A percentile compares a stretch with the other conserved stretches of the same genome.
These are phyloP conservation scores for Uria aalge DNA, from an alignment of 2,113 vertebrate species.

Conservation along the genomic window DNA sequence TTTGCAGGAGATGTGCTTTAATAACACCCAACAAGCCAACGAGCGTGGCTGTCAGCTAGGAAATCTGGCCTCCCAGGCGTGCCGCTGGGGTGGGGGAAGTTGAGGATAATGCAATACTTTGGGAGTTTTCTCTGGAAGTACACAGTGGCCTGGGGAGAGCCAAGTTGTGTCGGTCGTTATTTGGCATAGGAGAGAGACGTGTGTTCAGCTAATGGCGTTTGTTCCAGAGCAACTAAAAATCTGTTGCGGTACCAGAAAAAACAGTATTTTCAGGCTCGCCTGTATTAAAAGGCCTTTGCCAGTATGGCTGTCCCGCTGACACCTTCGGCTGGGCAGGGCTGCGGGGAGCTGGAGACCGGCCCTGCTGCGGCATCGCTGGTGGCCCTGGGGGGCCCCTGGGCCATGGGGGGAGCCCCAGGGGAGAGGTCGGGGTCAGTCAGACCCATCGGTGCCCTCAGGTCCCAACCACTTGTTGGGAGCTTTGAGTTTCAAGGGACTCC, in stretches of 20 bases:
- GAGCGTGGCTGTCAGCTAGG: neutral
- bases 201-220: neutral
- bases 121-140: constrained; percentile 17
- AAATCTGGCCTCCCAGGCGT: neutral
- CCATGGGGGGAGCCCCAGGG: neutral
- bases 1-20: neutral
- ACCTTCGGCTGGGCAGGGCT: neutral
- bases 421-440: neutral
- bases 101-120: neutral
- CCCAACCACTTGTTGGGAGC: neutral
- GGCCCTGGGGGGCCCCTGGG: neutral
- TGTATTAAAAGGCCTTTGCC: neutral
- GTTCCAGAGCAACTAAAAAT: neutral
- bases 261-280: neutral
- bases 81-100: neutral
- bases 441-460: neutral
- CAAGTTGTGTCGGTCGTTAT: neutral
- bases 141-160: neutral
- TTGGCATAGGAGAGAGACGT: neutral
- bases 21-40: neutral
- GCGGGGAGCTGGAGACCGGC: neutral
- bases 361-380: neutral
- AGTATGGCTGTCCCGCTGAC: neutral
- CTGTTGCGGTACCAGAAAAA: neutral
- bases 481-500: neutral